These are phyloP conservation scores for Drosophila watanabei DNA, from an alignment of 1,140 invertebrate genomes.

Conservation along the genomic window DNA sequence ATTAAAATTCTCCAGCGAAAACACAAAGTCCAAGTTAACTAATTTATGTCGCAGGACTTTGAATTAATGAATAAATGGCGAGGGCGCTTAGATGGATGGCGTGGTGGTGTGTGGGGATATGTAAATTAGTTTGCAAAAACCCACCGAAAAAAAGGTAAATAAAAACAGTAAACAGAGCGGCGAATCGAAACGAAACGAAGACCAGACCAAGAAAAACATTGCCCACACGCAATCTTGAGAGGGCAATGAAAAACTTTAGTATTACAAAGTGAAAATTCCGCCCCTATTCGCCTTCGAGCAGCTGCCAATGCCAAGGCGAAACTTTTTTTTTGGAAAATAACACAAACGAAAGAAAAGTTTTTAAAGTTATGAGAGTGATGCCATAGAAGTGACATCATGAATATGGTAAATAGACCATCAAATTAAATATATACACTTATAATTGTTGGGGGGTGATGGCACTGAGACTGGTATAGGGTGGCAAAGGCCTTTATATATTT, in stretches of 20 bases:
- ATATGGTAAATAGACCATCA: slow-evolving; percentile 54
- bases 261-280: slow-evolving; percentile 74
- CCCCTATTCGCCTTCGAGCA: slow-evolving; percentile 42
- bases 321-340: slow-evolving; percentile 16
- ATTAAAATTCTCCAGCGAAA: slow-evolving; percentile 75
- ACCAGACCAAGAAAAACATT: slow-evolving; percentile 45
- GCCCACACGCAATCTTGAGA: slow-evolving; percentile 77
- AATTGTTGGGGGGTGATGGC: slow-evolving; percentile 32
- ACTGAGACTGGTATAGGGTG: neutral
- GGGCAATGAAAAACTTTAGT: slow-evolving; percentile 78
- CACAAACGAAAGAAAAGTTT: slow-evolving; percentile 36
- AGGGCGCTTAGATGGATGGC: slow-evolving; percentile 77
- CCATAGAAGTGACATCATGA: slow-evolving; percentile 49
- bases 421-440: slow-evolving; percentile 54
- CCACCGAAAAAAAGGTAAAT: slow-evolving; percentile 41
- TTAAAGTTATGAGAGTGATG: slow-evolving; percentile 39
- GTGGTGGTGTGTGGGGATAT: slow-evolving; percentile 58
- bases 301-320: slow-evolving; percentile 54
- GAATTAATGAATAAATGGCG: slow-evolving; percentile 84
- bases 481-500: slow-evolving; percentile 9
- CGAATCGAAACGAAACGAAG: slow-evolving; percentile 46
- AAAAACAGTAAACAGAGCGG: slow-evolving; percentile 47
- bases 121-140: slow-evolving; percentile 73
- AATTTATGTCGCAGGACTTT: slow-evolving; percentile 84
- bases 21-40: slow-evolving; percentile 75